These are phyloP conservation scores for Eira barbara DNA, from an alignment of 2,113 vertebrate species.

Conservation along the genomic window DNA sequence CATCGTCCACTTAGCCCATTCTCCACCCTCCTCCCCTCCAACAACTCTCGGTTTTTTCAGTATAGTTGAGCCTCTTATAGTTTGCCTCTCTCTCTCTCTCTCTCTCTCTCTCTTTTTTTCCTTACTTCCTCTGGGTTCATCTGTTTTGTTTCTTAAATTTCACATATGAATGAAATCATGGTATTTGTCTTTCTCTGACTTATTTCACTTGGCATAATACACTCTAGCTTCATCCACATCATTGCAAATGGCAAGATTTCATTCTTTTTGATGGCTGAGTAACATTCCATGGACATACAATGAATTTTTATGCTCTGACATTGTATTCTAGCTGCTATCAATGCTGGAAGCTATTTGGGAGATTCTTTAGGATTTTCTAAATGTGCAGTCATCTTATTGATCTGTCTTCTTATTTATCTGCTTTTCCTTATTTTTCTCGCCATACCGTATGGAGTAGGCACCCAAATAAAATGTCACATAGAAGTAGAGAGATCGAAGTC, in stretches of 20 bases:
- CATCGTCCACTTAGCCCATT: background rate
- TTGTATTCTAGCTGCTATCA: background rate
- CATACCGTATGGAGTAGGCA: background rate
- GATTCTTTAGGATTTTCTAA: background rate
- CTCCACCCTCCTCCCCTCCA: background rate
- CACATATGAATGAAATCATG: background rate
- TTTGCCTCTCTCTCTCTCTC: background rate
- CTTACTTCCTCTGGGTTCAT: background rate
- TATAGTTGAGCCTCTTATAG: background rate
- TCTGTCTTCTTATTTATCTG: background rate
- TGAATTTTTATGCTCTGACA: background rate
- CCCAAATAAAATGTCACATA: background rate
- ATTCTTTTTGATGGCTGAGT: background rate
- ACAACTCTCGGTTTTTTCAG: background rate
- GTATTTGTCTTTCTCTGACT: background rate
- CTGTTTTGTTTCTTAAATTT: background rate
- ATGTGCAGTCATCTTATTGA: background rate
- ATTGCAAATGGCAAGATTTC: background rate
- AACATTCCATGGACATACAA: background rate
- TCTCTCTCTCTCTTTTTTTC: background rate
- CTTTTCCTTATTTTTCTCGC: background rate
- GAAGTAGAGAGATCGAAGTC: background rate
- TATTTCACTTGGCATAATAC: background rate
- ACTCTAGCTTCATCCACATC: background rate
- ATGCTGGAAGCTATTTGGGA: background rate